Percentiles rank a stretch among this genome's conserved stretches.
Evolutionary conservation across 2,888 invertebrate genomes (phyloP).

Genomic region (Coenonympha glycerion): DNA sequence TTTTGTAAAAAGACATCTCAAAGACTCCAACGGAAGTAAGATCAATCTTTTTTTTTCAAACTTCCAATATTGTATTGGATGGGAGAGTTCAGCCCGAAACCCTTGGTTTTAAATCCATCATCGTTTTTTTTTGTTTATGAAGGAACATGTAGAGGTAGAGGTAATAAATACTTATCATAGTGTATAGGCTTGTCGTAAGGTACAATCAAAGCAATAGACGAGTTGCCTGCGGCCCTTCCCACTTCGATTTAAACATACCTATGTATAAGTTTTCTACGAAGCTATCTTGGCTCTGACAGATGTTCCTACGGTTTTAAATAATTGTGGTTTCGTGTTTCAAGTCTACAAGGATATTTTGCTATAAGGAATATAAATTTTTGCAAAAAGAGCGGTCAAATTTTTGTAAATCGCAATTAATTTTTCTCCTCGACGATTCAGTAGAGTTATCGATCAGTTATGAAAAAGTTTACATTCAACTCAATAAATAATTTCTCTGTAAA

Average conservation of each 20-base stretch:
- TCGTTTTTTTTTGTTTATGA: slow-evolving; percentile 24
- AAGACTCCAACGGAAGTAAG: not conserved
- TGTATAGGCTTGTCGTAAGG: slow-evolving; percentile 69
- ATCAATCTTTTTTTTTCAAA: not conserved
- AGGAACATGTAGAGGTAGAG: slow-evolving; percentile 35
- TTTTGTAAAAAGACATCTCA: not conserved
- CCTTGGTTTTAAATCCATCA: slow-evolving; percentile 15
- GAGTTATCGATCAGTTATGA: no score
- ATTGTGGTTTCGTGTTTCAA: slow-evolving; percentile 9
- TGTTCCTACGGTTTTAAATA: slow-evolving; percentile 16
- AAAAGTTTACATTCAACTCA: no score
- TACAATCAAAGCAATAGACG: slow-evolving; percentile 66
- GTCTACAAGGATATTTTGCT: not conserved
- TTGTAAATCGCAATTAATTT: no score
- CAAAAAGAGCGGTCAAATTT: no score
- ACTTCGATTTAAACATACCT: slow-evolving; percentile 33
- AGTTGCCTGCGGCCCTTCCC: slow-evolving; percentile 62
- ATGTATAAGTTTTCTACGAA: slow-evolving; percentile 36
- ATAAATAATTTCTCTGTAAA: no score
- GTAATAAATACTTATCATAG: slow-evolving; percentile 71
- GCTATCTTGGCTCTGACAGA: slow-evolving; percentile 23
- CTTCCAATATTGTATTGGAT: not conserved
- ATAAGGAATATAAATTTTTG: not conserved
- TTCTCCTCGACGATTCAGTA: no score
- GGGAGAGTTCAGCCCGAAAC: not conserved